phyloP scores from a whole-genome alignment of 2,888 invertebrate species.

The Eupithecia tripunctaria region DNA sequence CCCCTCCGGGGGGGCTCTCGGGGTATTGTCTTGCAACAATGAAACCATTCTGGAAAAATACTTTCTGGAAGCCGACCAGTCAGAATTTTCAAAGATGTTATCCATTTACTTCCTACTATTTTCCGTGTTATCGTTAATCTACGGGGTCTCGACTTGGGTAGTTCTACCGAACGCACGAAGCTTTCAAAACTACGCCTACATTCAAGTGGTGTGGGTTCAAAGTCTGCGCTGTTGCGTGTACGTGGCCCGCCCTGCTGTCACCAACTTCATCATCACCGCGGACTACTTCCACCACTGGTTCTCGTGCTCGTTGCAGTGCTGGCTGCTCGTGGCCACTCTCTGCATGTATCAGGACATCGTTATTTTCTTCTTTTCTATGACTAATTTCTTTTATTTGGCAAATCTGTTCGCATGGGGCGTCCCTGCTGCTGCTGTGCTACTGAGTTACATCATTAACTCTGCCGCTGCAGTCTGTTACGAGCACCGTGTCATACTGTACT shows the following conservation, averaged over 20 bases:
- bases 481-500: background rate
- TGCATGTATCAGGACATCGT: background rate
- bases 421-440: background rate
- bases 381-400: background rate
- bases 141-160: background rate
- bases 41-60: background rate
- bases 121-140: background rate
- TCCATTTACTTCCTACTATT: background rate
- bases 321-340: background rate
- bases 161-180: background rate
- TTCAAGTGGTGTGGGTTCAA: background rate
- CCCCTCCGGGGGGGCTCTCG: background rate
- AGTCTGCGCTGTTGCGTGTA: background rate
- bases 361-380: background rate
- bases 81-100: background rate
- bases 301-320: background rate
- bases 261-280: background rate
- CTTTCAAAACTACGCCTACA: slow-evolving; percentile 1
- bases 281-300: background rate
- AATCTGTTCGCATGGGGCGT: slow-evolving; percentile 3
- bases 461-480: background rate
- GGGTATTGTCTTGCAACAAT: background rate
- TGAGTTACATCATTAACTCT: background rate
- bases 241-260: background rate
- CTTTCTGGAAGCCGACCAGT: background rate